phyloP scores from a whole-genome alignment of 1,140 invertebrate genomes.

The Drosophila dunni region DNA sequence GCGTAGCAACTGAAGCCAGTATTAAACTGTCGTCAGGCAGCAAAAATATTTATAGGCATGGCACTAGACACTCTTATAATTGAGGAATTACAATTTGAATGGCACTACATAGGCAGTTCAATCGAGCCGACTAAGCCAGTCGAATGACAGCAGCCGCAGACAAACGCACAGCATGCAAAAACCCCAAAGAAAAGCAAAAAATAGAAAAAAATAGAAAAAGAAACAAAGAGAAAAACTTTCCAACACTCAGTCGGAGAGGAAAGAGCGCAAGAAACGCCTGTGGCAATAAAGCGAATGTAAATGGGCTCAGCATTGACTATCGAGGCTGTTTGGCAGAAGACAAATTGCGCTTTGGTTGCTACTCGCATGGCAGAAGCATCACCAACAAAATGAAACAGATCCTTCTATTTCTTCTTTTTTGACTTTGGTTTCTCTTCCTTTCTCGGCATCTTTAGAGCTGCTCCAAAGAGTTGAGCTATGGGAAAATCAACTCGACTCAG shows the following conservation, averaged over 20 bases:
- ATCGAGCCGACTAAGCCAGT: slow-evolving; percentile 35
- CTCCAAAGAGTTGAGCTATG: slow-evolving; percentile 56
- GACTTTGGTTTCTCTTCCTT: slow-evolving; percentile 1
- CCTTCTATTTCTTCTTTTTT: slow-evolving; percentile 37
- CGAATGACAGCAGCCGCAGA: slow-evolving; percentile 70
- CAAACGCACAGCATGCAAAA: slow-evolving; percentile 63
- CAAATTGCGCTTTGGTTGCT: slow-evolving; percentile 79
- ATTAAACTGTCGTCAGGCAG: slow-evolving; percentile 55
- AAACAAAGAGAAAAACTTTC: neutral
- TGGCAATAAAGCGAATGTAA: slow-evolving; percentile 74
- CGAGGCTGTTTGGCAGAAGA: slow-evolving; percentile 73
- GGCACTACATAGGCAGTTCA: slow-evolving; percentile 40
- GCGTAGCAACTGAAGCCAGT: slow-evolving; percentile 40
- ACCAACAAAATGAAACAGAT: slow-evolving; percentile 74
- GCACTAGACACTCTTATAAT: slow-evolving; percentile 68
- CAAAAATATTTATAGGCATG: slow-evolving; percentile 49
- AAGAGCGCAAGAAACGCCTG: slow-evolving; percentile 29
- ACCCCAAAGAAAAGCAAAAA: slow-evolving; percentile 19
- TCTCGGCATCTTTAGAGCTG: slow-evolving; percentile 19
- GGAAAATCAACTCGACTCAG: slow-evolving; percentile 20
- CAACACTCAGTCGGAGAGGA: slow-evolving; percentile 32
- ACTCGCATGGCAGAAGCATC: slow-evolving; percentile 50
- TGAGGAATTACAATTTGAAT: slow-evolving; percentile 82
- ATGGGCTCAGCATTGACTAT: slow-evolving; percentile 74
- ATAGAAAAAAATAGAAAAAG: too few species aligned